Conservation (phyloP, 2,113 vertebrate genomes). For the Psilopsiagon aymara region DNA sequence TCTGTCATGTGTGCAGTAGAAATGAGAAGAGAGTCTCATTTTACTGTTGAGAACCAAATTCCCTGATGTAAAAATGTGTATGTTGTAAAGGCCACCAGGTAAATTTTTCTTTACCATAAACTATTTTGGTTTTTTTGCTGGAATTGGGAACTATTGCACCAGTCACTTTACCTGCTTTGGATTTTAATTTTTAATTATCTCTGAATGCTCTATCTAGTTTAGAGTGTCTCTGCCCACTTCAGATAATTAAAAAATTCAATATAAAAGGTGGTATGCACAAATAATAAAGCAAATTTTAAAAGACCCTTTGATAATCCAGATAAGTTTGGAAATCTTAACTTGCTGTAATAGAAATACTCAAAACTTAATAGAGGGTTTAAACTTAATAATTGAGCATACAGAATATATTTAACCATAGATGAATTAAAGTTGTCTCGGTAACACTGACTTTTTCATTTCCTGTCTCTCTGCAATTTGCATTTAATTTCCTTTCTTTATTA, state of each 20-base stretch:
- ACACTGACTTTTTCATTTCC: slow-evolving; percentile 50
- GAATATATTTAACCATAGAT: background rate
- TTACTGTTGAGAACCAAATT: background rate
- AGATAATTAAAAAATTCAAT: background rate
- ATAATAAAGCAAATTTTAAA: background rate
- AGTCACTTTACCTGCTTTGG: background rate
- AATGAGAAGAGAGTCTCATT: background rate
- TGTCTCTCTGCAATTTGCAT: slow-evolving; percentile 45
- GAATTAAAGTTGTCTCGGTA: slow-evolving; percentile 17
- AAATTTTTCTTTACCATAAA: background rate
- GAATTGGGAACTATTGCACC: background rate
- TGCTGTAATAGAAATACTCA: background rate
- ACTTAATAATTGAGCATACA: background rate
- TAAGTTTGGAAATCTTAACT: background rate
- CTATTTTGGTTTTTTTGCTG: background rate
- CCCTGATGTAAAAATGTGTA: background rate
- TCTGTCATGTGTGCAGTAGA: accelerated
- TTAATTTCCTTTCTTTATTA: slow-evolving; percentile 59
- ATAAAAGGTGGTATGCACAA: background rate
- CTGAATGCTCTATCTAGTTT: background rate
- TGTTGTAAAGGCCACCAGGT: background rate
- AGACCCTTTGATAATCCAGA: background rate
- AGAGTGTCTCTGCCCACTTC: background rate
- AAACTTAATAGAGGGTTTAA: background rate
- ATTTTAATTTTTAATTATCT: background rate